Evolutionary conservation across 92 coral and sea anemone genomes (phyloP).

Genomic region (Umimayanthus kanabou): DNA sequence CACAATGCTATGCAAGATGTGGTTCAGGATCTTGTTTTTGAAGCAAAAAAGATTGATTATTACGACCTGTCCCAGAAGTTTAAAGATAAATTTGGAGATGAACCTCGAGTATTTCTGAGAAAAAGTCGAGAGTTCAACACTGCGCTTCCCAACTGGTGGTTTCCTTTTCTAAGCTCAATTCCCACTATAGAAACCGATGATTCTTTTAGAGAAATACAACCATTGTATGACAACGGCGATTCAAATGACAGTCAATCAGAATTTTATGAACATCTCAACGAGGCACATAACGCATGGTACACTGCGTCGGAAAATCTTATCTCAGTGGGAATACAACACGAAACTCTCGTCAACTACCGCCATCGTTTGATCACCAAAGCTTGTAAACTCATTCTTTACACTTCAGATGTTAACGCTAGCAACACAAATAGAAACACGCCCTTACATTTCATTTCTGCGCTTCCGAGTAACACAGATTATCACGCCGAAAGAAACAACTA

Average conservation of each 20-base stretch:
- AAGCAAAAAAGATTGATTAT: not conserved
- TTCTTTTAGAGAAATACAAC: not conserved
- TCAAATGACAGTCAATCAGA: not conserved
- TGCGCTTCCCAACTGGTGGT: not conserved
- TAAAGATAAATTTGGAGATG: not conserved
- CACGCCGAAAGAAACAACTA: conserved; percentile 6
- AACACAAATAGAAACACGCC: conserved; percentile 49
- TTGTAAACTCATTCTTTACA: conserved; percentile 38
- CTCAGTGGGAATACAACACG: not conserved
- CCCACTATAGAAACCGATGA: not conserved
- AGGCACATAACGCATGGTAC: not conserved
- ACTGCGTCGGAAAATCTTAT: not conserved
- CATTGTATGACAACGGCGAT: not conserved
- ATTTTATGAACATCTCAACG: not conserved
- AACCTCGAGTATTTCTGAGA: not conserved
- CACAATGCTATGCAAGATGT: conserved; percentile 7
- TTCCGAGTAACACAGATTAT: conserved; percentile 49
- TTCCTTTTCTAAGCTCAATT: not conserved
- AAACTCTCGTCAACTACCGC: conserved; percentile 41
- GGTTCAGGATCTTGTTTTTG: conserved; percentile 30
- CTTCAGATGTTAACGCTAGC: conserved; percentile 16
- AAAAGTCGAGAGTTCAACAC: not conserved
- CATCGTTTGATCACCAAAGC: conserved; percentile 32
- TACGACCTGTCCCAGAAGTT: not conserved
- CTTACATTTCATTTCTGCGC: conserved; percentile 60